phyloP scores from a whole-genome alignment of 2,888 invertebrate species.

The Pyrgus malvae region DNA sequence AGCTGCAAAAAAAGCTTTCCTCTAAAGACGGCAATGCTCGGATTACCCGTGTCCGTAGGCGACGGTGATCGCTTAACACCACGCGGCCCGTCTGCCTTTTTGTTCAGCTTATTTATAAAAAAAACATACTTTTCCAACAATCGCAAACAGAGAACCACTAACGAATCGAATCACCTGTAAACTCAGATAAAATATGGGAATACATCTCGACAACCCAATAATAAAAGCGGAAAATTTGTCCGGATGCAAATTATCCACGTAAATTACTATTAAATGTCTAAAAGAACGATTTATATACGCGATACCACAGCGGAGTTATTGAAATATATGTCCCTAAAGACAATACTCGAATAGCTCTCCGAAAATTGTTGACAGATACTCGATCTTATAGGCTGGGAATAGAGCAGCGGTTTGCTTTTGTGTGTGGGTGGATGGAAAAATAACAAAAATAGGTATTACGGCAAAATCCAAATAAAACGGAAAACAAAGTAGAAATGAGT shows the following conservation, averaged over 20 bases:
- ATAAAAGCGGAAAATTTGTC: constrained; percentile 50
- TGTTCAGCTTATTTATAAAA: too few species aligned
- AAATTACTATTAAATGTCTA: constrained; percentile 70
- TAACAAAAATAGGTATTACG: constrained; percentile 61
- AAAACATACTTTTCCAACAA: neutral
- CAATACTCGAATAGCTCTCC: constrained; percentile 48
- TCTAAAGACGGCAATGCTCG: too few species aligned
- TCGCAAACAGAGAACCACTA: neutral
- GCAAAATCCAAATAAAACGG: constrained; percentile 66
- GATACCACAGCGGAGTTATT: constrained; percentile 68
- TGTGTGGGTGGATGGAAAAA: constrained; percentile 46
- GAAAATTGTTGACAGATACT: constrained; percentile 48
- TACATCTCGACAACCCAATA: constrained; percentile 42
- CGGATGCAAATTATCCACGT: constrained; percentile 63
- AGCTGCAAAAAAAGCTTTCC: too few species aligned
- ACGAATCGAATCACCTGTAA: neutral
- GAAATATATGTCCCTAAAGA: constrained; percentile 77
- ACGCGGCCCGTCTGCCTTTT: too few species aligned
- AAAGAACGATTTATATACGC: constrained; percentile 71
- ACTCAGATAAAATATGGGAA: neutral
- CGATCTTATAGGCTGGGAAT: constrained; percentile 29
- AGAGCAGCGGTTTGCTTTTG: neutral
- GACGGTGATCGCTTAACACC: too few species aligned
- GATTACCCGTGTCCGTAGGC: too few species aligned
- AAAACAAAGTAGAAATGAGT: constrained; percentile 67